Conservation (phyloP, 2,113 vertebrate species). For the Eublepharis macularius region DNA sequence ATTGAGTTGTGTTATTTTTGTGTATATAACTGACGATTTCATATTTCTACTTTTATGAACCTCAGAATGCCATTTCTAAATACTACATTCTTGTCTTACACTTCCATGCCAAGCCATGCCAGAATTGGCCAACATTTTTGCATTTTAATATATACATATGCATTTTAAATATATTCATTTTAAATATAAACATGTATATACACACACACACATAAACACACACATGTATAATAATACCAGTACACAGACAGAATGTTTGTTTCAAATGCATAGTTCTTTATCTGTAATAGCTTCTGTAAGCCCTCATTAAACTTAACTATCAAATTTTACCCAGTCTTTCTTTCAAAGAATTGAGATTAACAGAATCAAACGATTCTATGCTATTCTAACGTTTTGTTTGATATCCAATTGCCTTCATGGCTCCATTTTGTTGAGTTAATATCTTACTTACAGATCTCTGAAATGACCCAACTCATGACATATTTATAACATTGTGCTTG, state of each 20-base stretch:
- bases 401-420: not conserved
- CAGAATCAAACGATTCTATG: not conserved
- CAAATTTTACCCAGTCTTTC: not conserved
- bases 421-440: not conserved
- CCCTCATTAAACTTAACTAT: not conserved
- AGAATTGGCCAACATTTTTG: not conserved
- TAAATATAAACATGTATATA: too few species aligned
- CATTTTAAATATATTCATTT: too few species aligned
- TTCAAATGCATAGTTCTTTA: not conserved
- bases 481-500: not conserved
- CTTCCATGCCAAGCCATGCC: not conserved
- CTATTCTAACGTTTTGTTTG: not conserved
- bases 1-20: too few species aligned
- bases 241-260: not conserved
- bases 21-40: not conserved
- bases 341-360: not conserved
- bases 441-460: not conserved
- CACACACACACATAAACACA: too few species aligned
- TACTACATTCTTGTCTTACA: not conserved
- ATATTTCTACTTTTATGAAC: not conserved
- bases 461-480: not conserved
- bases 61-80: not conserved
- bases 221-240: too few species aligned
- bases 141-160: not conserved
- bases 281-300: not conserved